Base-by-base conservation (phyloP, 2,113 vertebrate species). In the Orientallactaga bullata region DNA sequence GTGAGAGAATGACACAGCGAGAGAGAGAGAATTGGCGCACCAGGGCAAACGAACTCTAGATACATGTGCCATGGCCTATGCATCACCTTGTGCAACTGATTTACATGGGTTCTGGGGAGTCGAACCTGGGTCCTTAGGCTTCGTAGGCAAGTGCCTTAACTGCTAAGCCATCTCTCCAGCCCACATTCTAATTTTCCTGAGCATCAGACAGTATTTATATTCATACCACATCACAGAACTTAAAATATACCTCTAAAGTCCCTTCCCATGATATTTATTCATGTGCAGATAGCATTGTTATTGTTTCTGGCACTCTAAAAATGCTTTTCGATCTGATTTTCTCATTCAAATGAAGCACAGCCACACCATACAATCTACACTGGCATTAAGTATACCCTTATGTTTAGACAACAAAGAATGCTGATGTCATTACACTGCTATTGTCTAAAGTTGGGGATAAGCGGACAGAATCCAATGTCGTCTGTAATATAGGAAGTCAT, bases 221-320 rank as follows among this genome's bases (percentile, higher is more conserved):
- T 81, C 51, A 65, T 61, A 85, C 8, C n/a, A 47, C 9, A 91
- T 10, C 9, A 84, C 11, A 90, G 61, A 93, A 93, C 39, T 74
- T 95, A 93, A 72, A 88, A 92, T 78, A 68, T 37, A 85, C 4
- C 58, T 69, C 72, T 84, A 74, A 86, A 96, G 68, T n/a, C 42
- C 61, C 28, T 51, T 28, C 78, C 55, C 51, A 65, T 76, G 66
- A 72, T 68, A 28, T 26, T 90, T 91, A 91, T 35, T 77, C 72
- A 23, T 69, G 74, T 23, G 39, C 66, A 37, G 66, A 63, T 17
- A 65, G 18, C 37, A 85, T 5, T 83, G 39, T n/a, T 71, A 80
- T 30, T 95, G 83, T 61, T 51, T 82, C 13, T 61, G 17, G 28
- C 73, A 32, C 89, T 84, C 30, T 72, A 77, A 28, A 74, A 93